Base-by-base conservation (phyloP, 1,140 invertebrate genomes). In the Papilio glaucus region DNA sequence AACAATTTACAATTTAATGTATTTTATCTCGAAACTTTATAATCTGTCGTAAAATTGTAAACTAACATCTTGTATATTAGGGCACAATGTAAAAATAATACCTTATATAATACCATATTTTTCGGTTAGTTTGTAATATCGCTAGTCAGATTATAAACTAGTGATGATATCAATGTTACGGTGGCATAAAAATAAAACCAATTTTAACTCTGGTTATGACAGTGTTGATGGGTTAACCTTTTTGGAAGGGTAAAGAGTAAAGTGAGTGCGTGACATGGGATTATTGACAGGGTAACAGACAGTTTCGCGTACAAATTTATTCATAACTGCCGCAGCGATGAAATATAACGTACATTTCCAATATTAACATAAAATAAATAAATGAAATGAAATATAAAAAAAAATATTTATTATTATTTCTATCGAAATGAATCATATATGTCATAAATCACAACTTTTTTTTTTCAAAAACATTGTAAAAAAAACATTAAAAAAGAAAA, bases 251-350 rank as follows among this genome's bases (percentile, higher is more conserved):
- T 26, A 26, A 18, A 57, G 24, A 12, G 8, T 24, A 49, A 49
- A 5, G 45, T 21, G 49, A 13, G 8, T 33, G 29, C 8, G 8
- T 49, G 15, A 49, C 18, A 21, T 18, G 15, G 7, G 21, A 24
- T 57, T 57, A 57, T 57, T 57, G 49, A 57, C 49, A 57, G 12
- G 7, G 12, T 57, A 13, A 57, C 49, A 12, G 49, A 57, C 49
- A 57, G 49, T 57, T 57, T 24, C 12, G 9, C 10, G 21, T 24
- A 57, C 18, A 24, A 45, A 57, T 57, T 41, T 41, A 41, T 41
- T 26, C 49, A 57, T 57, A 57, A 57, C 49, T 9, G 15, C 4
- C n/a, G 3, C 13, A n/a, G 2, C 12, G 24, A 13, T 0, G 12
- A 12, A 24, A n/a, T n/a, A n/a, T 12, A 57, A 26, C 18, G 49